Evolutionary conservation across 2,113 vertebrate species (phyloP).

Genomic region (Paedocypris sp.): DNA sequence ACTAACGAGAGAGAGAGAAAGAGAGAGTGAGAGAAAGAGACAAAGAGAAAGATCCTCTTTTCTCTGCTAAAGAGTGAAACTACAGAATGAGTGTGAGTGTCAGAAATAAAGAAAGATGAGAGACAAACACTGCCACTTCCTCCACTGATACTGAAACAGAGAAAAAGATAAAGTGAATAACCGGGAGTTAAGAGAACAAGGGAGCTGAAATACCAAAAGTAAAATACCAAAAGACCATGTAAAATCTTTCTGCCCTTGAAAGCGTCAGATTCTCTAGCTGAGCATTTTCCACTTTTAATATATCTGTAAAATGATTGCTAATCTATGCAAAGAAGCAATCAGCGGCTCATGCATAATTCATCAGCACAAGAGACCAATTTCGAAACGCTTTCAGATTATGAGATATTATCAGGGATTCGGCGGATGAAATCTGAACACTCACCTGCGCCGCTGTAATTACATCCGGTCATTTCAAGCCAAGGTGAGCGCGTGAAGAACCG

Average conservation of each 20-base stretch:
- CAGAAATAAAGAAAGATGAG: no score
- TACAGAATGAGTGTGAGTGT: no score
- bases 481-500: not conserved
- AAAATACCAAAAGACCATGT: not conserved
- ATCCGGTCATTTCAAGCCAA: constrained; percentile 32
- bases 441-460: constrained; percentile 63
- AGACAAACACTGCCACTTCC: no score
- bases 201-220: constrained; percentile 1
- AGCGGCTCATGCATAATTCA: constrained; percentile 70
- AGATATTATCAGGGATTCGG: constrained; percentile 64
- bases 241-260: not conserved
- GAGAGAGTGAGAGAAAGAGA: no score
- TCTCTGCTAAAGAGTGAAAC: no score
- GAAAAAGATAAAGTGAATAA: constrained; percentile 63
- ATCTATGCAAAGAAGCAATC: constrained; percentile 74
- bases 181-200: constrained; percentile 51
- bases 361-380: constrained; percentile 63
- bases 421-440: constrained; percentile 65
- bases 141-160: no score
- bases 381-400: constrained; percentile 66
- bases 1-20: no score
- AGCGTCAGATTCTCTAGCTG: not conserved
- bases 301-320: constrained; percentile 70
- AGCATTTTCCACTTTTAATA: constrained; percentile 29
- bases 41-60: no score